Evolutionary conservation across 2,888 invertebrate species (phyloP).

Genomic region (Hydriomena furcata): DNA sequence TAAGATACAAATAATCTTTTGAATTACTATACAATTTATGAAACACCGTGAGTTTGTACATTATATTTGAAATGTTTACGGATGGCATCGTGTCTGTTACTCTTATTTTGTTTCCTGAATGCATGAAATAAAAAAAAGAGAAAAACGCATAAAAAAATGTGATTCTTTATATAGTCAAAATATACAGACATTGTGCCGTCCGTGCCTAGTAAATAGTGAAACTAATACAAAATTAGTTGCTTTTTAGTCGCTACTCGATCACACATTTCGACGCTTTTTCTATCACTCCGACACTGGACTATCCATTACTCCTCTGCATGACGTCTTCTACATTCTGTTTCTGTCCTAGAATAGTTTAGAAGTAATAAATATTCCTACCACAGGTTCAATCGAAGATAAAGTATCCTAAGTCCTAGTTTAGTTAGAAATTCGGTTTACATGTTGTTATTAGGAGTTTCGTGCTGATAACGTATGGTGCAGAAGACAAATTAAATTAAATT

Average conservation of each 20-base stretch:
- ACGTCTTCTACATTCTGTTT: slow-evolving; percentile 32
- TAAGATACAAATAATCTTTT: too few species aligned
- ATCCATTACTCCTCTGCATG: slow-evolving; percentile 43
- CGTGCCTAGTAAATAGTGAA: background rate
- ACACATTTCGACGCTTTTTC: slow-evolving; percentile 69
- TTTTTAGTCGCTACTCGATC: slow-evolving; percentile 70
- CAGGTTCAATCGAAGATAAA: background rate
- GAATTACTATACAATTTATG: too few species aligned
- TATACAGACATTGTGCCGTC: slow-evolving; percentile 2
- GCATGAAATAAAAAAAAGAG: too few species aligned
- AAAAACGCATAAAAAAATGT: too few species aligned
- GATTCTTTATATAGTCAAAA: too few species aligned
- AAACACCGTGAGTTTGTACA: too few species aligned
- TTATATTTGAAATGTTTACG: background rate
- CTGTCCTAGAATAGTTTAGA: slow-evolving; percentile 19
- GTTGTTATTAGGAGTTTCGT: background rate
- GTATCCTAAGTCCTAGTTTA: background rate
- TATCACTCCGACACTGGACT: slow-evolving; percentile 45
- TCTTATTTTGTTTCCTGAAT: too few species aligned
- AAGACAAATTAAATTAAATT: too few species aligned
- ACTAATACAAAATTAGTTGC: slow-evolving; percentile 17
- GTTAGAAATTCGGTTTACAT: background rate
- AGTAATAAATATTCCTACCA: slow-evolving; percentile 1
- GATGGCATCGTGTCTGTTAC: slow-evolving; percentile 2
- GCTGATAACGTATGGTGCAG: background rate